phyloP scores from a whole-genome alignment of 2,797 vertebrate genomes.

The Poliocrania exsul region DNA sequence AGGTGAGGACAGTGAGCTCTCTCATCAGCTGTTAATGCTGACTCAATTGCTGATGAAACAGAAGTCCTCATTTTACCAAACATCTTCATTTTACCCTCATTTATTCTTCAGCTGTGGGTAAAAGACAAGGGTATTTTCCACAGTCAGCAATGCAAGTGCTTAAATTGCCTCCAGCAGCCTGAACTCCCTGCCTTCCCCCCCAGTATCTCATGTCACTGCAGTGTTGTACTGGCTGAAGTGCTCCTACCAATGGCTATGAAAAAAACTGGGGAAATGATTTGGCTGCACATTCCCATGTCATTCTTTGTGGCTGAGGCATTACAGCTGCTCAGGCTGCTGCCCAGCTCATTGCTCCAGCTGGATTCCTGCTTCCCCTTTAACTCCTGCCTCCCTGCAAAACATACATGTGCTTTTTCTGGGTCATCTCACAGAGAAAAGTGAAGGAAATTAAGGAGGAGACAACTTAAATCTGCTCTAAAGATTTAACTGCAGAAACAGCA shows the following conservation, averaged over 20 bases:
- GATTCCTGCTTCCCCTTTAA: constrained; percentile 11
- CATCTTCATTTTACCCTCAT: neutral
- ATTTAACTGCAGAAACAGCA: neutral
- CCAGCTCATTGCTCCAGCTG: neutral
- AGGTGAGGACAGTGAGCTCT: neutral
- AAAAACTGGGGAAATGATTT: neutral
- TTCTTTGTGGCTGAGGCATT: neutral
- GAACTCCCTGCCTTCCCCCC: neutral
- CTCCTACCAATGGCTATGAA: neutral
- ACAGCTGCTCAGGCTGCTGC: constrained; percentile 20
- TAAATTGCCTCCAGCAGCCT: neutral
- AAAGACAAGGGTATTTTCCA: neutral
- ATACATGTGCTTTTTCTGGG: neutral
- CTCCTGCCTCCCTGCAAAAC: neutral
- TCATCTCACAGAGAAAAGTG: neutral
- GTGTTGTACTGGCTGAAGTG: neutral
- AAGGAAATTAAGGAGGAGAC: neutral
- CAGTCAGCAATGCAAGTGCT: neutral
- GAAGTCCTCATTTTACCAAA: neutral
- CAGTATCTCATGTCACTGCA: neutral
- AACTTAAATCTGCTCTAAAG: neutral
- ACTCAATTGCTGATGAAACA: neutral
- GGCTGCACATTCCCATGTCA: neutral
- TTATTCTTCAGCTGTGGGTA: neutral
- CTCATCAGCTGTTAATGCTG: neutral